A percentile compares a stretch with the other conserved stretches of the same genome.
phyloP scores from a whole-genome alignment of 2,113 vertebrate species.

The Prunella himalayana region DNA sequence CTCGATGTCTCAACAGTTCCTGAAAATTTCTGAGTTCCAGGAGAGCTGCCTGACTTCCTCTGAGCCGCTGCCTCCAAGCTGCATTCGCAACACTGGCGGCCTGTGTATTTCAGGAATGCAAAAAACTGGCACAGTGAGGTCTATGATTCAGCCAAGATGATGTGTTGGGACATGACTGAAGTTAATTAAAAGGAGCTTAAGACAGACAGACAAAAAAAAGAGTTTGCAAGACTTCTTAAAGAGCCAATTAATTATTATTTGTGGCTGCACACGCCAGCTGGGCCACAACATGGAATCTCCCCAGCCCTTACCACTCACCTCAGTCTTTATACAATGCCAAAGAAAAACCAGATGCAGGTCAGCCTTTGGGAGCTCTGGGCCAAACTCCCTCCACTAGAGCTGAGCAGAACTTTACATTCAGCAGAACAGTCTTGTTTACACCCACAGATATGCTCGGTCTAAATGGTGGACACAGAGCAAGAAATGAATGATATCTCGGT shows the following conservation, averaged over 20 bases:
- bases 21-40: constrained; percentile 56
- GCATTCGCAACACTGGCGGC: constrained; percentile 42
- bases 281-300: constrained; percentile 50
- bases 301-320: constrained; percentile 14
- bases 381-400: neutral
- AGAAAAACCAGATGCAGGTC: constrained; percentile 7
- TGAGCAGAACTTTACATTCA: neutral
- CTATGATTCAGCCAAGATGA: constrained; percentile 62
- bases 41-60: constrained; percentile 49
- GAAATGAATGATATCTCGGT: neutral
- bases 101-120: constrained; percentile 68
- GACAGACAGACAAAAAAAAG: constrained; percentile 24
- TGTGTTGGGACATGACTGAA: constrained; percentile 65
- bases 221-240: constrained; percentile 58
- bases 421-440: neutral
- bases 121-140: constrained; percentile 62
- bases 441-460: neutral
- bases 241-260: constrained; percentile 60
- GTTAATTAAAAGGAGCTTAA: constrained; percentile 70
- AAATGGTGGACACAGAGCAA: neutral
- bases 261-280: constrained; percentile 58
- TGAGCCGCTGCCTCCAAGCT: constrained; percentile 25
- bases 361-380: neutral
- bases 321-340: neutral
- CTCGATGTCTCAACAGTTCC: constrained; percentile 54